phyloP scores from a whole-genome alignment of 92 coral and sea anemone species.

The Paragorgia papillata region DNA sequence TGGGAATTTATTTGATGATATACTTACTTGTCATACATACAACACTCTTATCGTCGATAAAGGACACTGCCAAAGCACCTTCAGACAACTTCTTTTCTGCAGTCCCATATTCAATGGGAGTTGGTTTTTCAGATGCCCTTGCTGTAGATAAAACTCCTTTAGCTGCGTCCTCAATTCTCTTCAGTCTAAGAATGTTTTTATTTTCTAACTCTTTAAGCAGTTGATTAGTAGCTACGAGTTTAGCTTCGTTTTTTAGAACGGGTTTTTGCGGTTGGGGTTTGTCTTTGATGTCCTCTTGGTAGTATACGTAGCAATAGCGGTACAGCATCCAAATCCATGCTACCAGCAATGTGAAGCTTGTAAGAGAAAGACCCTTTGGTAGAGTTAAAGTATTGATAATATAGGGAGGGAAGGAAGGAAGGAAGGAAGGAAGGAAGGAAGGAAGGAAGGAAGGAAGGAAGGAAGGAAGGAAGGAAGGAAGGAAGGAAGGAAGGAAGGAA shows the following conservation, averaged over 20 bases:
- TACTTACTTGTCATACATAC: too few relatives aligned
- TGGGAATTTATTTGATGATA: too few relatives aligned
- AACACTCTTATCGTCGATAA: background rate
- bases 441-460: constrained; percentile 7
- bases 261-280: background rate
- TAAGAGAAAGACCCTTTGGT: constrained; percentile 78
- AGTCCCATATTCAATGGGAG: background rate
- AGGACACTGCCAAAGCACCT: background rate
- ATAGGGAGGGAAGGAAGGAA: background rate
- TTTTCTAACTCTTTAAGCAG: background rate
- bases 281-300: background rate
- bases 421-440: background rate
- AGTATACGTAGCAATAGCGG: constrained; percentile 61
- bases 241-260: background rate
- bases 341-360: constrained; percentile 72
- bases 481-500: constrained; percentile 19
- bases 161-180: background rate
- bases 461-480: background rate
- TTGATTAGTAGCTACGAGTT: background rate
- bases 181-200: background rate
- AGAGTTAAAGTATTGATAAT: constrained; percentile 11
- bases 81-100: background rate
- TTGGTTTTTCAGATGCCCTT: background rate
- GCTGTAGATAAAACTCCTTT: background rate
- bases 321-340: constrained; percentile 81